A percentile compares a stretch with the other conserved stretches of the same genome.
Evolutionary conservation across 2,797 vertebrate species (phyloP).

Genomic region (Tragopan temminckii): DNA sequence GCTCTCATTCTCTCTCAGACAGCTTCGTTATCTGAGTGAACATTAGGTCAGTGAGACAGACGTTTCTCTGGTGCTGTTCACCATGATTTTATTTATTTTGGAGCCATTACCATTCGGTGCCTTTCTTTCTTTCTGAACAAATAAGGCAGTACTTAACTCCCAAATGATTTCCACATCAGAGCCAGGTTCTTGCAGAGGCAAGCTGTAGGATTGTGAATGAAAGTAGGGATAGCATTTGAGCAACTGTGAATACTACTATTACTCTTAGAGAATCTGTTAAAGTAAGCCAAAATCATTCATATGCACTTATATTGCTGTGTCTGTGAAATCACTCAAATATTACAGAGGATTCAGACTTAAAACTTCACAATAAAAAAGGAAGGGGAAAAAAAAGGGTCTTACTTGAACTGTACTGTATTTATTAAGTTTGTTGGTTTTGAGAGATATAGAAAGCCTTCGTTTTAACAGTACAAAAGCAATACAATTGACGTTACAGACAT

Average conservation of each 20-base stretch:
- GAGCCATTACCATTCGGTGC: not conserved
- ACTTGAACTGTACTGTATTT: not conserved
- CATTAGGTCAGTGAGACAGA: not conserved
- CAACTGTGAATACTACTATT: not conserved
- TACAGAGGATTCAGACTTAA: not conserved
- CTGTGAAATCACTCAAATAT: not conserved
- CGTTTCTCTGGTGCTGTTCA: not conserved
- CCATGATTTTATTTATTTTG: not conserved
- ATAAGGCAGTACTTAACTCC: not conserved
- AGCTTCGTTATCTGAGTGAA: not conserved
- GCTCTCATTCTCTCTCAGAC: not conserved
- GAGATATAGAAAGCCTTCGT: not conserved
- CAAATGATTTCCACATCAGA: not conserved
- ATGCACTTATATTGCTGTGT: not conserved
- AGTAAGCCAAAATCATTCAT: not conserved
- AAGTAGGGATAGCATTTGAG: not conserved
- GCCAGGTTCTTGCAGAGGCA: not conserved
- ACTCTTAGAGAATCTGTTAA: not conserved
- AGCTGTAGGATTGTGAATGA: not conserved
- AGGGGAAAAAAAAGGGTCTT: not conserved
- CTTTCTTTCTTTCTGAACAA: not conserved
- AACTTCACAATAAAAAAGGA: not conserved
- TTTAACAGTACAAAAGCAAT: not conserved
- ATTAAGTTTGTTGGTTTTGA: not conserved
- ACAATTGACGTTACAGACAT: not conserved